Evolutionary conservation across 2,113 vertebrate species (phyloP).

Genomic region (Dipodomys stephensi): DNA sequence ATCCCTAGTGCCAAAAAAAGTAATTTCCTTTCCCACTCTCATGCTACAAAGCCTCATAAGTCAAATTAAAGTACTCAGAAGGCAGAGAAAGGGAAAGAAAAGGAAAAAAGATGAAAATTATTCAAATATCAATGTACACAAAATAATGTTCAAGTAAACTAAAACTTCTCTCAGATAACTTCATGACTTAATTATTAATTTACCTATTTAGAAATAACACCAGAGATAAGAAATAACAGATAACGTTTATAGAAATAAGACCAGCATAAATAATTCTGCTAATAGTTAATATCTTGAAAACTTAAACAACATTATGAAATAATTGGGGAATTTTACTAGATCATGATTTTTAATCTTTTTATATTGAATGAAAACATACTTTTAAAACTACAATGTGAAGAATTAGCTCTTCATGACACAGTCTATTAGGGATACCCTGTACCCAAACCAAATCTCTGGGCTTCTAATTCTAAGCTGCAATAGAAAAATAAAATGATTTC

Average conservation of each 20-base stretch:
- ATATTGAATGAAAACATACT: background rate
- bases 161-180: background rate
- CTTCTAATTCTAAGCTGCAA: background rate
- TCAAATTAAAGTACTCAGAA: background rate
- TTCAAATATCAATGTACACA: background rate
- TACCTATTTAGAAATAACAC: conserved; percentile 33
- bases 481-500: background rate
- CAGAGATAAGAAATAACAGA: background rate
- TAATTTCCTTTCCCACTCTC: background rate
- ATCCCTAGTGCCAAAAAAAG: too few species aligned
- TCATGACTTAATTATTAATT: background rate
- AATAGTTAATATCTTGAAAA: background rate
- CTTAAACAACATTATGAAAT: background rate
- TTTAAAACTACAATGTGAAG: background rate
- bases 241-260: conserved; percentile 21
- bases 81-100: background rate
- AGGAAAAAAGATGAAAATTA: background rate
- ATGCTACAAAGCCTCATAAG: background rate
- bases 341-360: background rate
- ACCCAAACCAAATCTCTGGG: background rate
- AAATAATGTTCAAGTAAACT: background rate
- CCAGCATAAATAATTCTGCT: background rate
- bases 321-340: conserved; percentile 2
- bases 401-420: background rate
- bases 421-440: background rate